These are phyloP conservation scores for Drymonia ruficornis DNA, from an alignment of 2,888 invertebrate genomes.

Conservation along the genomic window DNA sequence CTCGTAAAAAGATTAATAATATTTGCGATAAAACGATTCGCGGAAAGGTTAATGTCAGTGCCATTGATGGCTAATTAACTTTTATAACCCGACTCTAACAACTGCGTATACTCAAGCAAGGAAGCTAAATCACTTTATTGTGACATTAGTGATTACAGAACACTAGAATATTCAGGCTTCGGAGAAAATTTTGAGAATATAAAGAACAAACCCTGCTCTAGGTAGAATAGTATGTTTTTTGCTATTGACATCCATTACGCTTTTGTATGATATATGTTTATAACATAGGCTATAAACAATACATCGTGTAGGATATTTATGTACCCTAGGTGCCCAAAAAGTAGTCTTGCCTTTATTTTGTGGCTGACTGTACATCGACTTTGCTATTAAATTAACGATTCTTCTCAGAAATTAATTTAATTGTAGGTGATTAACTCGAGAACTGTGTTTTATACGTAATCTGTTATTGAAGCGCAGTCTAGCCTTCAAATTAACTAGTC, in stretches of 20 bases:
- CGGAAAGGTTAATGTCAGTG: conserved; percentile 42
- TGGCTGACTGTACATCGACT: conserved; percentile 8
- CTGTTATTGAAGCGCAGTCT: conserved; percentile 5
- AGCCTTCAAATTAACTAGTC: conserved; percentile 9
- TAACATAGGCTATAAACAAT: too few species aligned
- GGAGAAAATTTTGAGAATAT: too few species aligned
- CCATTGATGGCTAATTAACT: conserved; percentile 50
- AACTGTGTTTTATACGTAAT: conserved; percentile 5
- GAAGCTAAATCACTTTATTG: too few species aligned
- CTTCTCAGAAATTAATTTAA: conserved; percentile 37
- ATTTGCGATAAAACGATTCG: conserved; percentile 21
- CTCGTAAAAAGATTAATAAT: too few species aligned
- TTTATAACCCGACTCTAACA: too few species aligned
- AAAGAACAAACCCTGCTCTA: too few species aligned
- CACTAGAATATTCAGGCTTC: too few species aligned
- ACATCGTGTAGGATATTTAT: too few species aligned
- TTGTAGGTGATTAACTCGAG: conserved; percentile 14
- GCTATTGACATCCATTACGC: too few species aligned
- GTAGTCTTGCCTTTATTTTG: neutral
- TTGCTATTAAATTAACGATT: conserved; percentile 21
- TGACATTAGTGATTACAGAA: conserved; percentile 1
- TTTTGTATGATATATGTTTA: too few species aligned
- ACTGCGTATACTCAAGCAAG: too few species aligned
- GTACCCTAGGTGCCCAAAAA: neutral
- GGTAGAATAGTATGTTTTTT: too few species aligned